Conservation (phyloP, 2,888 invertebrate genomes). For the Myopa tessellatipennis region DNA sequence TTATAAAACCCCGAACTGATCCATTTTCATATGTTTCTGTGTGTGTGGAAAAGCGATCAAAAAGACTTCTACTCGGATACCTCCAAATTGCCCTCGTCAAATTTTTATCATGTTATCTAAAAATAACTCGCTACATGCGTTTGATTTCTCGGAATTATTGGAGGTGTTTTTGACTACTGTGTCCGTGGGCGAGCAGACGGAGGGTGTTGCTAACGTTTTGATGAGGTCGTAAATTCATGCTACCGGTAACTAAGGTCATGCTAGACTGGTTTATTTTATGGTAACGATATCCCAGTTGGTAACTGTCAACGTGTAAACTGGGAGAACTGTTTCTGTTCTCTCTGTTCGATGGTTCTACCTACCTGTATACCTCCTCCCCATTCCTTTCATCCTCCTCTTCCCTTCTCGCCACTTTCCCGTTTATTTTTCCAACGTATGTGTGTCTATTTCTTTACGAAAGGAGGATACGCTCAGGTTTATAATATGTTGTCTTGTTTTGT, state of each 20-base stretch:
- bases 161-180: constrained; percentile 38
- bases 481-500: neutral
- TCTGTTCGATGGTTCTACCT: neutral
- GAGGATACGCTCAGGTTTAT: neutral
- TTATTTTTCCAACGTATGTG: neutral
- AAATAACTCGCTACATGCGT: constrained; percentile 30
- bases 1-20: constrained; percentile 9
- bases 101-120: constrained; percentile 31
- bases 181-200: neutral
- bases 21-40: constrained; percentile 4
- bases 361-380: constrained; percentile 9
- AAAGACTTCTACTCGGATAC: neutral
- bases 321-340: neutral
- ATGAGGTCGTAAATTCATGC: constrained; percentile 28
- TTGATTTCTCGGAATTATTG: constrained; percentile 33
- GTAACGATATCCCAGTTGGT: neutral
- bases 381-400: neutral
- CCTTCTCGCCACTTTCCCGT: neutral
- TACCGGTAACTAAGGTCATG: neutral
- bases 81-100: constrained; percentile 3
- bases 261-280: constrained; percentile 2
- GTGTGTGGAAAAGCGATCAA: constrained; percentile 14
- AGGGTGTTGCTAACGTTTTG: constrained; percentile 33
- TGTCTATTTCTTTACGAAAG: neutral
- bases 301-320: constrained; percentile 21